Base-by-base conservation (phyloP, 2,888 invertebrate species). In the Encarsia formosa region DNA sequence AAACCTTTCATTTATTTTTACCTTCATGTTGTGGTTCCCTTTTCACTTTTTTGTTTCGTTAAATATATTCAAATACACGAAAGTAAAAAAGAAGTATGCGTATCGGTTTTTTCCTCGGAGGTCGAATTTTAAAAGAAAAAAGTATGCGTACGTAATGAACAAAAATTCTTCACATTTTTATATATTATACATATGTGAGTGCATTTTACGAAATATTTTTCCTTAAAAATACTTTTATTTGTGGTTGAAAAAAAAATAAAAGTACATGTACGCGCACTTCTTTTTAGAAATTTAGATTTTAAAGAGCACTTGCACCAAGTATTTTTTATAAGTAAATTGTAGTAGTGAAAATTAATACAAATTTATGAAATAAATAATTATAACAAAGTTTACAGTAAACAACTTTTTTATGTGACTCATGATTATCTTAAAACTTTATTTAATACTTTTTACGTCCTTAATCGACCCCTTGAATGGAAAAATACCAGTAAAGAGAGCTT, bases 41-140 rank as follows among this genome's bases (percentile, higher is more conserved):
- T 29, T 4, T 20, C 3, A 22, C 18, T n/a, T 23, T 35, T 31
- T 23, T 32, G 20, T 39, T 19, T 35, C 9, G 16, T 32, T 15
- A 4, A 6, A 11, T 2, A 23, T 26, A n/a, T 43, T 22, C 26
- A 29, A 19, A 22, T 20, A 19, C 34, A 13, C 26, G n/a, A n/a
- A n/a, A n/a, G n/a, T n/a, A n/a, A n/a, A 11, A 52, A 60, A 59
- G 61, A 62, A 62, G 62, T 62, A 62, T 61, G 60, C 57, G 58
- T 59, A 59, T 49, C 55, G 42, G 57, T 59, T 59, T 62, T 62
- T 60, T 60, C 58, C 35, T 50, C 57, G 59, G 52, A 62, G 55
- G 62, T 62, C 62, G 62, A 61, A 62, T 61, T 57, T 41, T 2
- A 32, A 52, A 16, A 15, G 4, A 20, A n/a, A 8, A 20, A 41